These are phyloP conservation scores for Nibea coibor DNA, from an alignment of 2,113 vertebrate species.

Conservation along the genomic window DNA sequence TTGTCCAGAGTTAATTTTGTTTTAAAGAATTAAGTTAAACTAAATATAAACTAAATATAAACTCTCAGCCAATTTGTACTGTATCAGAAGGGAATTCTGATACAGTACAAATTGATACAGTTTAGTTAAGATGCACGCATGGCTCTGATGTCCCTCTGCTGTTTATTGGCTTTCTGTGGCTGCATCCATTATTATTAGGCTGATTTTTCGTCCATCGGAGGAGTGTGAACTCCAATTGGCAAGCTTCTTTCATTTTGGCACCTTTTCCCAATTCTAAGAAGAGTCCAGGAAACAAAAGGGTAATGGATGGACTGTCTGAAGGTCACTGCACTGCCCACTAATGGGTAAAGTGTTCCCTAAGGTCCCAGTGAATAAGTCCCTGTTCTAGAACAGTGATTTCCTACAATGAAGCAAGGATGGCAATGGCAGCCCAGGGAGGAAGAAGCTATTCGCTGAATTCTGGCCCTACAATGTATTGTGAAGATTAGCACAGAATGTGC, in stretches of 20 bases:
- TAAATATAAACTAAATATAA: too few relatives aligned
- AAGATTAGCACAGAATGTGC: constrained; percentile 19
- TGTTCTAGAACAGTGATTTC: constrained; percentile 71
- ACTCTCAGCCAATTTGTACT: too few relatives aligned
- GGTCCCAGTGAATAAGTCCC: constrained; percentile 60
- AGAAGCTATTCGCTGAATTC: constrained; percentile 21
- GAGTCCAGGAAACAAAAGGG: constrained; percentile 58
- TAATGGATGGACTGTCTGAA: constrained; percentile 72
- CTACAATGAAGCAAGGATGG: constrained; percentile 61
- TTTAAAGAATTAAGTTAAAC: too few relatives aligned
- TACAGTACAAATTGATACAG: not conserved
- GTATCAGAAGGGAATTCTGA: too few relatives aligned
- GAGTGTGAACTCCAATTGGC: constrained; percentile 9
- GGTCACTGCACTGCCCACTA: constrained; percentile 73
- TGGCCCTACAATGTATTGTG: constrained; percentile 20
- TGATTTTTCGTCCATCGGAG: not conserved
- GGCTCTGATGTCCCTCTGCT: not conserved
- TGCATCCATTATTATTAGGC: constrained; percentile 5
- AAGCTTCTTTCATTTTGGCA: constrained; percentile 35
- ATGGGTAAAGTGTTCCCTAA: constrained; percentile 68
- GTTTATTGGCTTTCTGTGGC: not conserved
- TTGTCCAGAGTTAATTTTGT: too few relatives aligned
- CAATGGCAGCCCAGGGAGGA: constrained; percentile 23
- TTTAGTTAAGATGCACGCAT: not conserved
- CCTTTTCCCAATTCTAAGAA: constrained; percentile 30